phyloP scores from a whole-genome alignment of 2,888 invertebrate species.

The Eristalinus sepulchralis region DNA sequence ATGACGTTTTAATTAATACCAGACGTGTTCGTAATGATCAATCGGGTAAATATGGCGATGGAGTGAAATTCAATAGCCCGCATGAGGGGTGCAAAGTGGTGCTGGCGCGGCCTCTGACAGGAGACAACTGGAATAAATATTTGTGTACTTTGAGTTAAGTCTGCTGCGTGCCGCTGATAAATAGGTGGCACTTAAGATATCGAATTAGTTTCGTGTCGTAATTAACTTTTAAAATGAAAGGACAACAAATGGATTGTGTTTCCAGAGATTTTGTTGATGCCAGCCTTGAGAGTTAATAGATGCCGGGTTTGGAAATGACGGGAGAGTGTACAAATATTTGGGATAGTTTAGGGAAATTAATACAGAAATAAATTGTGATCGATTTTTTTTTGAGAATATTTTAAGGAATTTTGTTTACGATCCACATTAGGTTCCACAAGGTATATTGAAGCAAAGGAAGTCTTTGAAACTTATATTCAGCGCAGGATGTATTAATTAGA shows the following conservation, averaged over 20 bases:
- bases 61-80: slow-evolving; percentile 65
- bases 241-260: slow-evolving; percentile 35
- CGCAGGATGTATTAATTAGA: neutral
- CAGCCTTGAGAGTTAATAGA: neutral
- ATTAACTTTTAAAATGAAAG: slow-evolving; percentile 40
- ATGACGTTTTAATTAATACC: slow-evolving; percentile 80
- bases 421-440: neutral
- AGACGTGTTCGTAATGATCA: slow-evolving; percentile 67
- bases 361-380: neutral
- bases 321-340: neutral
- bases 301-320: neutral
- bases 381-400: neutral
- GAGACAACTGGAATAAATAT: slow-evolving; percentile 44
- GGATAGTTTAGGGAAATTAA: neutral
- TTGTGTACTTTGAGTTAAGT: slow-evolving; percentile 47
- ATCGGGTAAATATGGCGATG: slow-evolving; percentile 61
- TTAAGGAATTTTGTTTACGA: neutral
- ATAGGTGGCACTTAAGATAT: slow-evolving; percentile 45
- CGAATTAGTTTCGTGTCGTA: slow-evolving; percentile 24
- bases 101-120: neutral
- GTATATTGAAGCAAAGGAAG: neutral
- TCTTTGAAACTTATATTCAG: neutral
- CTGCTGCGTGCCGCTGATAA: slow-evolving; percentile 44
- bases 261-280: neutral
- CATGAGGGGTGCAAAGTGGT: slow-evolving; percentile 32